These are phyloP conservation scores for Drosophila punjabiensis DNA, from an alignment of 1,140 invertebrate species.

Conservation along the genomic window DNA sequence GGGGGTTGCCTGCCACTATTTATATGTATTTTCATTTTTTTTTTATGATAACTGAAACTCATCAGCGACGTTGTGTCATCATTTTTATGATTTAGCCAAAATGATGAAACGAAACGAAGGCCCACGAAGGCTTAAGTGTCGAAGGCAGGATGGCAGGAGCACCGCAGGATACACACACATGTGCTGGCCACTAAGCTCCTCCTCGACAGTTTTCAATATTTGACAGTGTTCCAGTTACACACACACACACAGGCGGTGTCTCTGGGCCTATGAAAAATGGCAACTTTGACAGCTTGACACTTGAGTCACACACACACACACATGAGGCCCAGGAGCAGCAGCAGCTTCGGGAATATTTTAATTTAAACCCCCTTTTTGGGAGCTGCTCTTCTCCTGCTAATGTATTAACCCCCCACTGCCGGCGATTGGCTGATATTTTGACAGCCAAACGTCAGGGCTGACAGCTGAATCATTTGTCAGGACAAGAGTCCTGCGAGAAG, in stretches of 20 bases:
- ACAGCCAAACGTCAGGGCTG: conserved; percentile 77
- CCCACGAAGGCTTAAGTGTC: conserved; percentile 68
- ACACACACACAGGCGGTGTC: conserved; percentile 7
- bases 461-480: conserved; percentile 77
- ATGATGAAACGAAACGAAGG: conserved; percentile 71
- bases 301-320: conserved; percentile 44
- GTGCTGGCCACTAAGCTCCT: conserved; percentile 60
- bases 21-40: not conserved
- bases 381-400: not conserved
- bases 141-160: conserved; percentile 3
- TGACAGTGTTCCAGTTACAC: conserved; percentile 46
- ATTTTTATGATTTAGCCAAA: conserved; percentile 78
- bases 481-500: conserved; percentile 19
- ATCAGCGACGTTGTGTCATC: conserved; percentile 72
- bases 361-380: conserved; percentile 42
- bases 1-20: conserved; percentile 67
- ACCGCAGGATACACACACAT: conserved; percentile 40
- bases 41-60: conserved; percentile 77
- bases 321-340: conserved; percentile 11
- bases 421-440: conserved; percentile 71
- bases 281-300: conserved; percentile 81
- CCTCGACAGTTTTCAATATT: conserved; percentile 78
- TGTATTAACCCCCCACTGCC: conserved; percentile 15
- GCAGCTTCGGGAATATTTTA: conserved; percentile 63
- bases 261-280: conserved; percentile 71